phyloP scores from a whole-genome alignment of 2,888 invertebrate species.

The Incurvaria masculella region DNA sequence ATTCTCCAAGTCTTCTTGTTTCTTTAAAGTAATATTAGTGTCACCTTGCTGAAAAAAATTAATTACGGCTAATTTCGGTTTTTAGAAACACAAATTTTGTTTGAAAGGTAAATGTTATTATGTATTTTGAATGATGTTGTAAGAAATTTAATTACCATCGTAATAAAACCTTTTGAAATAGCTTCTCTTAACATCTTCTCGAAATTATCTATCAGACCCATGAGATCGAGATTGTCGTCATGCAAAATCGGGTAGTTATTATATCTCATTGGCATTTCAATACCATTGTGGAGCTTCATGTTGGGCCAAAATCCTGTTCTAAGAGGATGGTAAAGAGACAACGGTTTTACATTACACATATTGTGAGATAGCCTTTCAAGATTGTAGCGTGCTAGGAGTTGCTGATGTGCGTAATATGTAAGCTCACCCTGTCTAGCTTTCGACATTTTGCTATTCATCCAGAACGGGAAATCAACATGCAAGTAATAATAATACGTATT shows the following conservation, averaged over 20 bases:
- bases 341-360: slow-evolving; percentile 39
- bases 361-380: slow-evolving; percentile 52
- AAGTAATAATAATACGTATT: slow-evolving; percentile 62
- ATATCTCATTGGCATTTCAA: slow-evolving; percentile 49
- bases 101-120: too few relatives aligned
- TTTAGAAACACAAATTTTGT: too few relatives aligned
- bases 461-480: slow-evolving; percentile 61
- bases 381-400: slow-evolving; percentile 61
- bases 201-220: slow-evolving; percentile 33
- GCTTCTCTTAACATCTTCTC: slow-evolving; percentile 57
- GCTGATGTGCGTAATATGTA: slow-evolving; percentile 61
- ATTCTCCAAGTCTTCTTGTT: too few relatives aligned
- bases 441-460: slow-evolving; percentile 49
- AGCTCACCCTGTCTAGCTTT: slow-evolving; percentile 49
- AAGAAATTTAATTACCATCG: slow-evolving; percentile 43
- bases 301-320: slow-evolving; percentile 57
- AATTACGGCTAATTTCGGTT: too few relatives aligned
- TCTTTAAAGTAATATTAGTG: too few relatives aligned
- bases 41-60: too few relatives aligned
- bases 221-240: slow-evolving; percentile 27
- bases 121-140: too few relatives aligned
- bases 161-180: slow-evolving; percentile 51
- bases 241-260: slow-evolving; percentile 36
- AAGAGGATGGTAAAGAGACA: slow-evolving; percentile 43
- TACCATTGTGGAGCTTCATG: slow-evolving; percentile 51